Conservation (phyloP, 2,797 vertebrate genomes). For the Spheniscus humboldti region DNA sequence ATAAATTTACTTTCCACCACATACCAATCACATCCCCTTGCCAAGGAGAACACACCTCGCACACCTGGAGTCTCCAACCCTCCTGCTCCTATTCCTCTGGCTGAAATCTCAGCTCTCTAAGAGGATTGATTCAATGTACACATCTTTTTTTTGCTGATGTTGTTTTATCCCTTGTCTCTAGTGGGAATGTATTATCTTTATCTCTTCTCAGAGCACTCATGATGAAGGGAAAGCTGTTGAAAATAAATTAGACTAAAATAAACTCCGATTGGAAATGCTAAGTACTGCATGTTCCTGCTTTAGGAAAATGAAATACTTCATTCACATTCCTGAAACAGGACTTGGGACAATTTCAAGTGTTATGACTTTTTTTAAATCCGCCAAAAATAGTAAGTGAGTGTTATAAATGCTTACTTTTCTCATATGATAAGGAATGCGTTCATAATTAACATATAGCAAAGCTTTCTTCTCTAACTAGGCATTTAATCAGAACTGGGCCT, state of each 20-base stretch:
- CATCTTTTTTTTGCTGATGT: constrained; percentile 29
- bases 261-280: constrained; percentile 63
- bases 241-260: constrained; percentile 70
- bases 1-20: background rate
- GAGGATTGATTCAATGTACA: background rate
- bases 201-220: constrained; percentile 55
- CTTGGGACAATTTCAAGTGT: constrained; percentile 54
- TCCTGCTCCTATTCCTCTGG: background rate
- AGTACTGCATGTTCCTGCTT: constrained; percentile 66
- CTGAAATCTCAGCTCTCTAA: background rate
- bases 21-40: too few species aligned
- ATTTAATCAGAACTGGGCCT: background rate
- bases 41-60: background rate
- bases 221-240: constrained; percentile 62
- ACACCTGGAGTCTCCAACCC: background rate
- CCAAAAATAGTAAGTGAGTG: constrained; percentile 34
- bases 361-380: constrained; percentile 46
- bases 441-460: background rate
- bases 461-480: background rate
- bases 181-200: constrained; percentile 59
- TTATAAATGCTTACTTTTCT: constrained; percentile 17
- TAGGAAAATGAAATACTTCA: constrained; percentile 56
- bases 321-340: constrained; percentile 54
- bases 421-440: background rate
- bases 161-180: constrained; percentile 55